Evolutionary conservation across 2,888 invertebrate genomes (phyloP).

Genomic region (Drosophila fulvimacula): DNA sequence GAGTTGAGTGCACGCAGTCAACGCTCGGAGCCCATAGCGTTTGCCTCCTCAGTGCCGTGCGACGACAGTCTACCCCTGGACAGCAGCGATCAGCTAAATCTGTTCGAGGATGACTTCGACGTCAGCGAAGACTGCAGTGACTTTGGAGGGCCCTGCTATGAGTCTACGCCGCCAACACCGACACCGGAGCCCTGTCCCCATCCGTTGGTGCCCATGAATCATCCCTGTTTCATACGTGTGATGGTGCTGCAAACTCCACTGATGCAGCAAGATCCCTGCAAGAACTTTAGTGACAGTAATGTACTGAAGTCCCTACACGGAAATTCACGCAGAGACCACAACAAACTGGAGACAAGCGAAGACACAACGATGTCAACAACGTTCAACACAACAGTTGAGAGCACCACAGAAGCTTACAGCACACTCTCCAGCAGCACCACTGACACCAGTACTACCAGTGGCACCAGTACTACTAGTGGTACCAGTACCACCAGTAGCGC

Average conservation of each 20-base stretch:
- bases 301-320: too few species aligned
- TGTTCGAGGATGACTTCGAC: conserved; percentile 45
- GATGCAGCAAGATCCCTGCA: conserved; percentile 57
- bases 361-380: conserved; percentile 5
- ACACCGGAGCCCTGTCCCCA: conserved; percentile 31
- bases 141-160: conserved; percentile 32
- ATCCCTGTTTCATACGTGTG: conserved; percentile 63
- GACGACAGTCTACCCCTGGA: conserved; percentile 65
- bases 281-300: too few species aligned
- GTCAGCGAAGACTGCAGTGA: conserved; percentile 61
- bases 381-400: not conserved
- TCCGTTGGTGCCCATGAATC: conserved; percentile 44
- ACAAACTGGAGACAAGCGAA: conserved; percentile 8
- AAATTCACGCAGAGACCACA: too few species aligned
- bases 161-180: not conserved
- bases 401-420: not conserved
- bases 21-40: conserved; percentile 30
- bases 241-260: conserved; percentile 56
- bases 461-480: not conserved
- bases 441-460: too few species aligned
- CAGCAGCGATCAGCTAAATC: conserved; percentile 23
- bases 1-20: conserved; percentile 35
- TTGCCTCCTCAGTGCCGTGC: conserved; percentile 55
- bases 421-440: not conserved
- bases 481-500: not conserved